Base-by-base conservation (phyloP, 2,888 invertebrate genomes). In the Podabrus alpinus region DNA sequence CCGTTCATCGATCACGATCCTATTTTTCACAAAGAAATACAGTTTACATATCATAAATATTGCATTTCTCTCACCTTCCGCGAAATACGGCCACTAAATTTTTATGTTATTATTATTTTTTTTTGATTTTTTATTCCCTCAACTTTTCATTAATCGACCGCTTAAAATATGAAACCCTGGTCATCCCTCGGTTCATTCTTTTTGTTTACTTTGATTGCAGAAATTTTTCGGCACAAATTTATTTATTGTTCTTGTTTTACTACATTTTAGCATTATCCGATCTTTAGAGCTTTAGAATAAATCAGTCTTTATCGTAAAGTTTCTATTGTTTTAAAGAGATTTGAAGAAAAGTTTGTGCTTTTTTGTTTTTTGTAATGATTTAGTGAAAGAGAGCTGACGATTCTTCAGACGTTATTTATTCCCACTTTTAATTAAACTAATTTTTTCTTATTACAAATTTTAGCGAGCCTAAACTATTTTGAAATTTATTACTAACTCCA, bases 1-100 rank as follows among this genome's bases (percentile, higher is more conserved):
- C 83, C 82, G 81, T 82, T 82, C 83, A 84, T 85, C 84, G 84
- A 85, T 85, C 84, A 85, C 82, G 77, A 80, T 81, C 82, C 84
- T 82, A 84, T 84, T 84, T 82, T 80, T 76, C 77, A 80, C 76
- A 79, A 82, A 82, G 82, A 82, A 84, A 82, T 81, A 83, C 79
- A 82, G 84, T 84, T 84, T 84, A 83, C 84, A 85, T 85, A 84
- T 83, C 83, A 85, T 85, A 74, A 77, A 77, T 74, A 77, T 76
- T 76, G 67, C 73, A 76, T 76, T 76, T 76, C 68, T 73, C 68
- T 71, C 73, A 73, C 76, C 75, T 75, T 75, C 16, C 45, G 45
- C 45, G n/a, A 2, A 45, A 45, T 45, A 45, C 45, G 2, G 62
- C 62, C 19, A 16, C 67, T 29, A 67, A 29, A 16, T 24, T 21